Evolutionary conservation across 2,797 vertebrate genomes (phyloP).

Genomic region (Gorsachius magnificus): DNA sequence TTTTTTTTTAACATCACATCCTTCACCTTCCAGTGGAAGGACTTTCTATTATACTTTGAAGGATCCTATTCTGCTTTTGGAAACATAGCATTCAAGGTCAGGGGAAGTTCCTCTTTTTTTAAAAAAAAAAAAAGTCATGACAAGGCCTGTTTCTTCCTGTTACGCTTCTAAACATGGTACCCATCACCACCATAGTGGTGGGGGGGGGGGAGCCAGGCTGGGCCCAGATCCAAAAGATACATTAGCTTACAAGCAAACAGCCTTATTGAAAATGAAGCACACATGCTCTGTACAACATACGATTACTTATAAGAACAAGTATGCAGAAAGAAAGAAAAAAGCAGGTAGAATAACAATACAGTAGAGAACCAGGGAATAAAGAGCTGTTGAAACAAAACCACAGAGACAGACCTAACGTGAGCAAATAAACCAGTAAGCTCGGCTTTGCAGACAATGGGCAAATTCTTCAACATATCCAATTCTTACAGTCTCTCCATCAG

Average conservation of each 20-base stretch:
- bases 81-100: not conserved
- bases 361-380: not conserved
- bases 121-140: not conserved
- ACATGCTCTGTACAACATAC: not conserved
- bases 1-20: not conserved
- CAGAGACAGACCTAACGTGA: not conserved
- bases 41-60: not conserved
- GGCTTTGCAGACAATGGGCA: not conserved
- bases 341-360: not conserved
- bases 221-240: not conserved
- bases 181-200: not conserved
- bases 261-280: not conserved
- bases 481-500: not conserved
- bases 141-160: slow-evolving; percentile 39
- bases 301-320: not conserved
- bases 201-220: not conserved
- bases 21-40: not conserved
- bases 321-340: not conserved
- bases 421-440: not conserved
- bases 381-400: not conserved
- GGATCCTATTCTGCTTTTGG: not conserved
- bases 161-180: not conserved
- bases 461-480: not conserved
- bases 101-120: not conserved
- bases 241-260: not conserved